Evolutionary conservation across 2,113 vertebrate genomes (phyloP).

Genomic region (Poecilia latipinna): DNA sequence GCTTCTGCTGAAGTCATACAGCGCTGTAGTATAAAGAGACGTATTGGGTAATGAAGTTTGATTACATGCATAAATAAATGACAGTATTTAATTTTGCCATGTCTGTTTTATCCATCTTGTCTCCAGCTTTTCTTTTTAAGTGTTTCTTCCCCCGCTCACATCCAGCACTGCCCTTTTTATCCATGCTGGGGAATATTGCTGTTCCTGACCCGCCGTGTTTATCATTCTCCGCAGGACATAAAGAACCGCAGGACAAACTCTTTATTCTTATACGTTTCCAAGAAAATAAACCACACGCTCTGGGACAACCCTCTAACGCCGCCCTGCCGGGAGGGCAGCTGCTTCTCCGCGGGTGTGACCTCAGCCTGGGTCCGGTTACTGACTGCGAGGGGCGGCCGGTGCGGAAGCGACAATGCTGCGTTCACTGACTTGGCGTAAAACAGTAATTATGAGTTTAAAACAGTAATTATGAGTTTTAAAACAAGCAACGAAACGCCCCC

Average conservation of each 20-base stretch:
- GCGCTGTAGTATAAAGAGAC: neutral
- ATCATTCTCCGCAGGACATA: conserved; percentile 52
- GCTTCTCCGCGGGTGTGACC: conserved; percentile 54
- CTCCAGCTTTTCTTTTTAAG: conserved; percentile 31
- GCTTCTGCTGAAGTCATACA: neutral
- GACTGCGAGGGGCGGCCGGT: neutral
- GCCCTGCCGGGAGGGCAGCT: conserved; percentile 52
- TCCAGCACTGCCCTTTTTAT: conserved; percentile 36
- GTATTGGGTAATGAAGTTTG: neutral
- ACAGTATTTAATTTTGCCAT: no score
- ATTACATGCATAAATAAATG: neutral
- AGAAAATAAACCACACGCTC: conserved; percentile 64
- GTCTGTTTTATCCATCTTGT: neutral
- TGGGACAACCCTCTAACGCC: conserved; percentile 22
- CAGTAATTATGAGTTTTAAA: no score
- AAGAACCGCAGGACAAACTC: conserved; percentile 55
- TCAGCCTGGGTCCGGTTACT: conserved; percentile 56
- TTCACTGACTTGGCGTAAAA: conserved; percentile 28
- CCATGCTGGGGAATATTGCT: conserved; percentile 37
- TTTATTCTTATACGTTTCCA: conserved; percentile 63
- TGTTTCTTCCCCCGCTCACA: conserved; percentile 24
- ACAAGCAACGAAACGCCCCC: neutral
- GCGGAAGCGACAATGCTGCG: neutral
- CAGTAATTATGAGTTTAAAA: neutral
- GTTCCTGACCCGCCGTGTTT: conserved; percentile 62